phyloP scores from a whole-genome alignment of 2,888 invertebrate genomes.

The Zonitis immaculata region DNA sequence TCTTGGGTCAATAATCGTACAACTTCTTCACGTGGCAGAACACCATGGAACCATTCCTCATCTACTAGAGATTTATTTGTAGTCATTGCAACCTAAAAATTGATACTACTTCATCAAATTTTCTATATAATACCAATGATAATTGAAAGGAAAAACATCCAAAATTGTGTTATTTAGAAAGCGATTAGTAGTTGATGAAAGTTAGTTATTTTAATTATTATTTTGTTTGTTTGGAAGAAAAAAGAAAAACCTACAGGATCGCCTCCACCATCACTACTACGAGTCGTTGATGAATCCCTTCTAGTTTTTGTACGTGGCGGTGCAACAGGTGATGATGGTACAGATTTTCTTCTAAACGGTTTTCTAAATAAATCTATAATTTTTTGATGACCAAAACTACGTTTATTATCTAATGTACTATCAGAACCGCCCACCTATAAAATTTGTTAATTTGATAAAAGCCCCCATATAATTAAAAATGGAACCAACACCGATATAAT shows the following conservation, averaged over 20 bases:
- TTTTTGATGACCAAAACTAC: constrained; percentile 55
- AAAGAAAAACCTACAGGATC: constrained; percentile 41
- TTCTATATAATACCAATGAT: no score
- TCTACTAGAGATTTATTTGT: constrained; percentile 67
- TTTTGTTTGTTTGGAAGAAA: no score
- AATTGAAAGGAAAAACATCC: no score
- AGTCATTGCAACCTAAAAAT: constrained; percentile 40
- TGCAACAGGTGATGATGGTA: constrained; percentile 59
- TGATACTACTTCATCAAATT: no score
- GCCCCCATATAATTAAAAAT: constrained; percentile 2
- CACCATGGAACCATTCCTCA: constrained; percentile 97
- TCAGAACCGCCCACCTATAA: constrained; percentile 53
- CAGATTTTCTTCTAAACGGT: constrained; percentile 66
- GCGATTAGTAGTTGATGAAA: not conserved
- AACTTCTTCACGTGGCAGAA: constrained; percentile 92
- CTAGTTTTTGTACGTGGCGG: constrained; percentile 51
- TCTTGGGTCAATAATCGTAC: constrained; percentile 85
- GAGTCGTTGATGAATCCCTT: constrained; percentile 36
- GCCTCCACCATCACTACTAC: constrained; percentile 40
- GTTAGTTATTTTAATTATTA: no score
- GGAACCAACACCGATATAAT: constrained; percentile 8
- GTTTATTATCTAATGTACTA: constrained; percentile 54
- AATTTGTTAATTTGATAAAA: constrained; percentile 24
- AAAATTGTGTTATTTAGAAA: not conserved
- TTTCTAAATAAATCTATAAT: constrained; percentile 62